Evolutionary conservation across 2,888 invertebrate species (phyloP).

Genomic region (Abrostola triplasia): DNA sequence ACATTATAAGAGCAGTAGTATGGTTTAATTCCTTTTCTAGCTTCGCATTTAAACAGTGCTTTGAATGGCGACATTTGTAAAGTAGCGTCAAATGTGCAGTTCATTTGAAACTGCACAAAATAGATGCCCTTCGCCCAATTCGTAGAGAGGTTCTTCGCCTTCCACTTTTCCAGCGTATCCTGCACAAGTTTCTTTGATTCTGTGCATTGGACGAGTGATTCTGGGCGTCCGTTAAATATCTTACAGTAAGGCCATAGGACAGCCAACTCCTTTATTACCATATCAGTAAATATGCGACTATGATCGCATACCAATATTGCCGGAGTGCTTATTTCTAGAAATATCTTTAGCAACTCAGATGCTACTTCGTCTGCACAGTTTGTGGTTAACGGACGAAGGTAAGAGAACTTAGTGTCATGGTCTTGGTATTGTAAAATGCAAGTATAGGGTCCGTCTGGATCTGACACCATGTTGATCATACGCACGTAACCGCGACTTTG

Average conservation of each 20-base stretch:
- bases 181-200: background rate
- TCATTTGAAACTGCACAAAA: slow-evolving; percentile 32
- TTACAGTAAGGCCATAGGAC: slow-evolving; percentile 20
- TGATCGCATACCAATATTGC: slow-evolving; percentile 11
- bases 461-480: slow-evolving; percentile 17
- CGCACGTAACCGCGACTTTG: slow-evolving; percentile 11
- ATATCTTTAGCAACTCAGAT: slow-evolving; percentile 25
- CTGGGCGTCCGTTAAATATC: slow-evolving; percentile 24
- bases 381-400: slow-evolving; percentile 25
- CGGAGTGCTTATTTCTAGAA: slow-evolving; percentile 31
- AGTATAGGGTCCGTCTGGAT: slow-evolving; percentile 15
- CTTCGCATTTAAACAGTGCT: slow-evolving; percentile 23
- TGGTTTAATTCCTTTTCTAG: background rate
- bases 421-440: slow-evolving; percentile 39
- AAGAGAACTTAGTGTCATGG: slow-evolving; percentile 18
- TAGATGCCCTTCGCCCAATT: slow-evolving; percentile 29
- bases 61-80: slow-evolving; percentile 21
- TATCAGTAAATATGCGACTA: slow-evolving; percentile 17
- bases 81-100: slow-evolving; percentile 8
- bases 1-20: background rate
- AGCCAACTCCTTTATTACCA: slow-evolving; percentile 20
- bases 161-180: slow-evolving; percentile 12
- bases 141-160: slow-evolving; percentile 15
- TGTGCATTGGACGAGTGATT: no score
- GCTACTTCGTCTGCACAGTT: slow-evolving; percentile 14